A percentile compares a stretch with the other conserved stretches of the same genome.
These are phyloP conservation scores for Antedon mediterranea DNA, from an alignment of 53 echinoderm and acorn worm species.

Conservation along the genomic window DNA sequence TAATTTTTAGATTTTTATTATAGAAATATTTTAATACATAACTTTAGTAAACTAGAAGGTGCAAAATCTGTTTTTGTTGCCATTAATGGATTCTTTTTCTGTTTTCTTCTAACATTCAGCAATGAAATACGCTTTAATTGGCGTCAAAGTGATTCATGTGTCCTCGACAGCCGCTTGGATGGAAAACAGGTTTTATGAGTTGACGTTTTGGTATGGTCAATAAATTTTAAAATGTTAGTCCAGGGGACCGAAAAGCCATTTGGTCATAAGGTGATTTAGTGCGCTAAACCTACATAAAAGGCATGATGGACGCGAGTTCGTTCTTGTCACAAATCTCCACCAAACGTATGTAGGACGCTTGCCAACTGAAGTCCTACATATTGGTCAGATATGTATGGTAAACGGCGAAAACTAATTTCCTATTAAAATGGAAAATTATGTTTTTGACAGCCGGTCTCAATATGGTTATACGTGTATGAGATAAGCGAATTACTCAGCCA, in stretches of 20 bases:
- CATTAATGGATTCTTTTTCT: neutral
- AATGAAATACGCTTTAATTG: constrained; percentile 1
- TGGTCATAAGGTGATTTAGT: neutral
- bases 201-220: constrained; percentile 1
- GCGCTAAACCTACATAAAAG: neutral
- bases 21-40: neutral
- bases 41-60: neutral
- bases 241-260: constrained; percentile 1
- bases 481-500: neutral
- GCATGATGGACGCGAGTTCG: neutral
- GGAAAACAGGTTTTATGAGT: neutral
- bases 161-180: constrained; percentile 1
- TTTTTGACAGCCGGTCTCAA: neutral
- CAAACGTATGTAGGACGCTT: neutral
- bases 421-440: neutral
- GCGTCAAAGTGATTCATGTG: neutral
- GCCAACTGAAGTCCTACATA: neutral
- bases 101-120: neutral
- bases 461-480: constrained; percentile 1
- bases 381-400: neutral
- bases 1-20: neutral
- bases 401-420: neutral
- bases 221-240: constrained; percentile 1
- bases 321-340: neutral
- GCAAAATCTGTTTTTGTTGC: neutral